Conservation (phyloP, 2,888 invertebrate genomes). For the Oscheius onirici region DNA sequence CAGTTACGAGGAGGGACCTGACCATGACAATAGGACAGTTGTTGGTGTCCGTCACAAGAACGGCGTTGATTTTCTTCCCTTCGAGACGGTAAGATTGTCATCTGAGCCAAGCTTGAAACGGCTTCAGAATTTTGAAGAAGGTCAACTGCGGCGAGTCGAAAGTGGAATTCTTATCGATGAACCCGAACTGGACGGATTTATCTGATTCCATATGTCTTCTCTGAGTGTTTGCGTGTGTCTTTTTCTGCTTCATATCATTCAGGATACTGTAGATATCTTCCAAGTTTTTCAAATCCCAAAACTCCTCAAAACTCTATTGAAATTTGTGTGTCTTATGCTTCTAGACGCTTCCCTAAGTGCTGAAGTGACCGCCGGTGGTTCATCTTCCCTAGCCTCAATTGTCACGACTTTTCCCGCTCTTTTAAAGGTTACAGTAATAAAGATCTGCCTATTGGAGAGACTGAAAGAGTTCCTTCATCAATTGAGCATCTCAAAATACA, state of each 20-base stretch:
- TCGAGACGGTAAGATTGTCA: conserved; percentile 7
- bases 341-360: too few relatives aligned
- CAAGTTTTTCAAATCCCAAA: too few relatives aligned
- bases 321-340: too few relatives aligned
- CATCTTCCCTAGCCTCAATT: too few relatives aligned
- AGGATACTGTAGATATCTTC: too few relatives aligned
- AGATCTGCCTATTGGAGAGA: too few relatives aligned
- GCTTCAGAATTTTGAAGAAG: conserved; percentile 22
- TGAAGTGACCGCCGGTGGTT: too few relatives aligned
- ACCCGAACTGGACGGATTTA: conserved; percentile 48
- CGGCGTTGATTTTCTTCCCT: conserved; percentile 9
- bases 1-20: conserved; percentile 67
- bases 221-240: too few relatives aligned
- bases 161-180: conserved; percentile 49
- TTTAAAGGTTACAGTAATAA: too few relatives aligned
- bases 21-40: conserved; percentile 53
- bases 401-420: too few relatives aligned
- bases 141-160: conserved; percentile 1
- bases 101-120: background rate
- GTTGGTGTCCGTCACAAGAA: conserved; percentile 16
- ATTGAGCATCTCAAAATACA: background rate
- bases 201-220: background rate
- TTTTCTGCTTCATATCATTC: too few relatives aligned
- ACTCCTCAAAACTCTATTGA: too few relatives aligned
- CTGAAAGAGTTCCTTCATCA: background rate